Base-by-base conservation (phyloP, 2,888 invertebrate genomes). In the Icerya purchasi region DNA sequence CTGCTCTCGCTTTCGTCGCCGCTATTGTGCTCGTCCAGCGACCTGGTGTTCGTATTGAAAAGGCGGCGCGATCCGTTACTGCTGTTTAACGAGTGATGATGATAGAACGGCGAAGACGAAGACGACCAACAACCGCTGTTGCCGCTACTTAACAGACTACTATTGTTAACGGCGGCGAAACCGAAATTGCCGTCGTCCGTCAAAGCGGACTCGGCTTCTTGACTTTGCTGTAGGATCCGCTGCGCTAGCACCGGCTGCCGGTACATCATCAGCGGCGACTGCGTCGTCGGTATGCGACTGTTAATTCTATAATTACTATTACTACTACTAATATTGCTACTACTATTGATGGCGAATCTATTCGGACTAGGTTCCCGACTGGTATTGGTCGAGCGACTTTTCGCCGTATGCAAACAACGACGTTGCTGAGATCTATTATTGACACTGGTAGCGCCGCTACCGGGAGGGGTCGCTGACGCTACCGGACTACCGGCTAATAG, bases 1-100 rank as follows among this genome's bases (percentile, higher is more conserved):
- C 93, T 94, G 0, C 92, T 93, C 72, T 96, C 94, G 8, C 92
- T 90, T 68, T 91, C 90, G 66, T 85, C 85, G n/a, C n/a, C n/a
- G n/a, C n/a, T n/a, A 18, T 83, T 84, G 68, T 83, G 84, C 68
- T 90, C 88, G 24, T 86, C 85, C 1, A 67, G 65, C 21, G 61
- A 57, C n/a, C 64, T 56, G 36, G 54, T 54, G 19, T 60, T 19
- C 22, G 5, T 49, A 3, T 50, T 20, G 3, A 51, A 57, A 2
- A 51, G 36, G 1, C 50, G 53, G 21, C 54, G 49, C 14, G 5
- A 8, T 8, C 14, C 14, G 14, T 36, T 36, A 36, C 36, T 36
- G 14, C 14, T 36, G 14, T 36, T 36, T 8, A 36, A 36, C n/a
- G n/a, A n/a, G n/a, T n/a, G n/a, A n/a, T n/a, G n/a, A n/a, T n/a